These are phyloP conservation scores for Pseudopodoces humilis DNA, from an alignment of 2,113 vertebrate species.

Conservation along the genomic window DNA sequence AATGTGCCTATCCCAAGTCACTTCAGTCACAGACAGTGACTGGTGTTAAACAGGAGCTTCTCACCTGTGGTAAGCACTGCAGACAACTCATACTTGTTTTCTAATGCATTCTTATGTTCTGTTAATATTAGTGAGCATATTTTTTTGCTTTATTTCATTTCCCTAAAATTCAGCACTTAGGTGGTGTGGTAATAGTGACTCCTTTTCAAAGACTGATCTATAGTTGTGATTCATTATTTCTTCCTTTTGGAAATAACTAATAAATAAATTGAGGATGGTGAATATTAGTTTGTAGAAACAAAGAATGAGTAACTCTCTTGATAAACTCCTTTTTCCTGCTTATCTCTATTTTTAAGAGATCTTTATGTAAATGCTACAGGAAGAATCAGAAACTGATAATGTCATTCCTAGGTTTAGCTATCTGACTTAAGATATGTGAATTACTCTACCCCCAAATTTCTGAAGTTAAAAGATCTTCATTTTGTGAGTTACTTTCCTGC, in stretches of 20 bases:
- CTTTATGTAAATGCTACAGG: background rate
- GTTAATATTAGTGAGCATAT: background rate
- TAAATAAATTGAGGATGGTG: background rate
- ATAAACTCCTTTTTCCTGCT: background rate
- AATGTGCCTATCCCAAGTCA: constrained; percentile 90
- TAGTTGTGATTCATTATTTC: background rate
- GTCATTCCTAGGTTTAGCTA: background rate
- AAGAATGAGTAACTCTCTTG: background rate
- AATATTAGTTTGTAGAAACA: background rate
- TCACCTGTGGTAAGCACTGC: constrained; percentile 88
- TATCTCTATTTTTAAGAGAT: background rate
- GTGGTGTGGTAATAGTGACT: background rate
- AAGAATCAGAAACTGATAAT: background rate
- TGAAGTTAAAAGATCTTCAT: background rate
- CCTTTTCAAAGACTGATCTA: background rate
- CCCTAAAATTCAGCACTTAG: background rate
- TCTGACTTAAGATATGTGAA: background rate
- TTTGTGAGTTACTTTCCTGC: background rate
- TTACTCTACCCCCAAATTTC: background rate
- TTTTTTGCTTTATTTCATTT: background rate
- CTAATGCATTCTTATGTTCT: background rate
- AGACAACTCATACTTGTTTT: background rate
- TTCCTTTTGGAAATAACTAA: background rate
- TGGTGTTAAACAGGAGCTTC: constrained; percentile 81
- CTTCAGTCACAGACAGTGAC: constrained; percentile 86